Percentiles rank a stretch among this genome's conserved stretches.
Evolutionary conservation across 2,888 invertebrate genomes (phyloP).

Genomic region (Drosophila nigritarsus): DNA sequence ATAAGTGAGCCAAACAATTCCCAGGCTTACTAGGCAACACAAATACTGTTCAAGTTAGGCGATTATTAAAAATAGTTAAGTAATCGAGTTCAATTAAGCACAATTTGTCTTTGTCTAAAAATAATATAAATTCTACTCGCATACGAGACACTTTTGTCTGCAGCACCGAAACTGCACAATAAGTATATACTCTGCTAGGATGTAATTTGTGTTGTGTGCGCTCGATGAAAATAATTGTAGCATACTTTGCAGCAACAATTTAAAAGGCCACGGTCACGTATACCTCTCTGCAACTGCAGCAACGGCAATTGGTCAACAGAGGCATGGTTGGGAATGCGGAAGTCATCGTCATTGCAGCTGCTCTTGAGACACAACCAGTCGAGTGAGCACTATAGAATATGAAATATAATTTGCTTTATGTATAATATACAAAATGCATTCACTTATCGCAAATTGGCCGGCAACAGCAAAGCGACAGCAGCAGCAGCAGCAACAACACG

Average conservation of each 20-base stretch:
- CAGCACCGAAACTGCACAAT: constrained; percentile 26
- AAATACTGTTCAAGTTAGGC: not conserved
- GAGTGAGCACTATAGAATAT: constrained; percentile 57
- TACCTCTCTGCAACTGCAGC: constrained; percentile 10
- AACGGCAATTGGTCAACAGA: constrained; percentile 22
- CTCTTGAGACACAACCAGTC: constrained; percentile 66
- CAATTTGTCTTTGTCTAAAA: no score
- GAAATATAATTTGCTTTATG: constrained; percentile 75
- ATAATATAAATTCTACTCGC: not conserved
- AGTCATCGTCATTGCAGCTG: constrained; percentile 42
- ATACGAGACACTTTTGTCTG: constrained; percentile 43
- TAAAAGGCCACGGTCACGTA: constrained; percentile 73
- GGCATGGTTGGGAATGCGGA: constrained; percentile 22
- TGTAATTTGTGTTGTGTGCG: constrained; percentile 43
- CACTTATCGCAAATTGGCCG: constrained; percentile 73
- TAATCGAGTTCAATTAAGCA: not conserved
- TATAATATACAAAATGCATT: constrained; percentile 64
- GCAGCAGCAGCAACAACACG: constrained; percentile 2
- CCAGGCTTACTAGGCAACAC: not conserved
- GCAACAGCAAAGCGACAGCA: constrained; percentile 22
- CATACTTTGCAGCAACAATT: constrained; percentile 66
- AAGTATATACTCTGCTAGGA: constrained; percentile 12
- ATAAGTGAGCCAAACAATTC: not conserved
- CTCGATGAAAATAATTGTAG: constrained; percentile 78
- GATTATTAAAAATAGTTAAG: accelerated